These are phyloP conservation scores for Cuculus canorus DNA, from an alignment of 2,797 vertebrate genomes.

Conservation along the genomic window DNA sequence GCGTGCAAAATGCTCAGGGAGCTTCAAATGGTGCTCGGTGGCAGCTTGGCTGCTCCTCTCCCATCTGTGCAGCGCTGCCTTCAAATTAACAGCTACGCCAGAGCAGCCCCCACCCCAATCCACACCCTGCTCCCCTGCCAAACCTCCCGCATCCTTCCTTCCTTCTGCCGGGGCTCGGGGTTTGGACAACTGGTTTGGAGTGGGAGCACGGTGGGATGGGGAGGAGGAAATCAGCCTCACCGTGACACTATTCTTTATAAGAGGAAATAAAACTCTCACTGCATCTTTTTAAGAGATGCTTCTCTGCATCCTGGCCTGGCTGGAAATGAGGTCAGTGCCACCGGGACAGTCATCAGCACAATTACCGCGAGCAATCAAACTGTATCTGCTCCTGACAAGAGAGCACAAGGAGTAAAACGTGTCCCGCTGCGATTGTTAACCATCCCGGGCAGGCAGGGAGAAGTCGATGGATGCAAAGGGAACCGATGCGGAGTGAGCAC, in stretches of 20 bases:
- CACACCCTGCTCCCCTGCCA: background rate
- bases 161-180: background rate
- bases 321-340: background rate
- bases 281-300: background rate
- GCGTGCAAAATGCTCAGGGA: slow-evolving; percentile 11
- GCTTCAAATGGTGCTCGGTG: background rate
- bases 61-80: slow-evolving; percentile 15
- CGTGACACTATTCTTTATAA: fast-evolving
- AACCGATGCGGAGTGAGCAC: too few species aligned
- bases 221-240: background rate
- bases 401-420: background rate
- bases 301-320: background rate
- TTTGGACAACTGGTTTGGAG: fast-evolving
- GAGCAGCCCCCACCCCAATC: background rate
- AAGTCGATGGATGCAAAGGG: fast-evolving
- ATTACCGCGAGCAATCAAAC: background rate
- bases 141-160: background rate
- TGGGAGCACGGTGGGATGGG: background rate
- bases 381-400: too few species aligned
- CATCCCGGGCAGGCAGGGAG: too few species aligned
- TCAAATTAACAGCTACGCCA: background rate
- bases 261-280: background rate
- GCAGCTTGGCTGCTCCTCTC: slow-evolving; percentile 7
- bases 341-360: background rate
- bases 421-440: background rate